phyloP scores from a whole-genome alignment of 1,140 invertebrate genomes.

The Drosophila ogumai region DNA sequence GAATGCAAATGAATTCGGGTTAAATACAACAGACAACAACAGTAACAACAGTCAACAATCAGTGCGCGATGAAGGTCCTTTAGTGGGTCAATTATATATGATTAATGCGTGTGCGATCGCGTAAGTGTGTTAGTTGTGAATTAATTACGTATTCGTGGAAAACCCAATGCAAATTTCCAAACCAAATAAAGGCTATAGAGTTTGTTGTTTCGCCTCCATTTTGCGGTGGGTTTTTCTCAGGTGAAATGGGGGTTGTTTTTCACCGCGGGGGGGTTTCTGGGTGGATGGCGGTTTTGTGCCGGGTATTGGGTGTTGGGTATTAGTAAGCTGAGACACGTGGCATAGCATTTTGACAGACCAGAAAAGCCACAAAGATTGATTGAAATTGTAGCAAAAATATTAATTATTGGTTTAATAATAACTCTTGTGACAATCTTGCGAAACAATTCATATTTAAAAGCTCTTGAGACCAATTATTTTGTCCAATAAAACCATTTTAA shows the following conservation, averaged over 20 bases:
- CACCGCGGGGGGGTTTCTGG: background rate
- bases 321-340: conserved; percentile 32
- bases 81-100: conserved; percentile 33
- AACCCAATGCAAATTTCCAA: conserved; percentile 12
- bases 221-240: conserved; percentile 17
- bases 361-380: conserved; percentile 23
- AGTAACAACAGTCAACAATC: conserved; percentile 31
- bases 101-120: conserved; percentile 2
- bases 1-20: conserved; percentile 40
- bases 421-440: background rate
- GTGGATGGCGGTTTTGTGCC: background rate
- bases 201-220: conserved; percentile 4
- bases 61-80: conserved; percentile 46
- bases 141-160: conserved; percentile 41
- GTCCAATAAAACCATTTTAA: background rate
- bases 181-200: background rate
- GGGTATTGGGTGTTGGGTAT: background rate
- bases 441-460: background rate
- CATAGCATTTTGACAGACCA: conserved; percentile 10
- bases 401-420: background rate
- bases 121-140: conserved; percentile 22
- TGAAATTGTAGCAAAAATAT: background rate
- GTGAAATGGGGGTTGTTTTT: conserved; percentile 18
- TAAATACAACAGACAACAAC: conserved; percentile 32
- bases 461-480: background rate